Evolutionary conservation across 2,888 invertebrate species (phyloP).

Genomic region (Phengaris alcon): DNA sequence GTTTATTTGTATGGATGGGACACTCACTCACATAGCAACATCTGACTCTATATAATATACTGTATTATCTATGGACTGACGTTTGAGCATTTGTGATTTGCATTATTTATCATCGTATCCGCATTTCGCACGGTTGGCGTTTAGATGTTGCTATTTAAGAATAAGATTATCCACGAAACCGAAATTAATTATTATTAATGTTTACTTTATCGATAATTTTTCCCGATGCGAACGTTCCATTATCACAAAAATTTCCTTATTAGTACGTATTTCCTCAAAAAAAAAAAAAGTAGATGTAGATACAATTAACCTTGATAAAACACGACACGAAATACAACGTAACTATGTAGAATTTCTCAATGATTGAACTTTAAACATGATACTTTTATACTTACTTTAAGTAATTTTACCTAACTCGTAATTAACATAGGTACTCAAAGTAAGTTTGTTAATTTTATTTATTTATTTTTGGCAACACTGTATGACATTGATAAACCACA

Average conservation of each 20-base stretch:
- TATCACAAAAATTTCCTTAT: no score
- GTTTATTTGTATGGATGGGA: not conserved
- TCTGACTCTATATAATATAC: no score
- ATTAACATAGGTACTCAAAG: no score
- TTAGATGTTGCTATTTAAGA: not conserved
- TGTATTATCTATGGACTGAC: not conserved
- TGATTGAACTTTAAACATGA: no score
- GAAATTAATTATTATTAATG: no score
- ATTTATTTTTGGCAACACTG: not conserved
- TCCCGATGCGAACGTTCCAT: no score
- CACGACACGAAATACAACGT: no score
- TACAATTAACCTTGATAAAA: no score
- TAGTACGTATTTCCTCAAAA: no score
- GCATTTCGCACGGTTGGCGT: not conserved
- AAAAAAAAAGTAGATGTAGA: no score
- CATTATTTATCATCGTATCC: not conserved
- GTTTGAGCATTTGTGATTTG: not conserved
- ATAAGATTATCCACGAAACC: not conserved
- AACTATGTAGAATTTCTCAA: no score
- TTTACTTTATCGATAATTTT: no score
- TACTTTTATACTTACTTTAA: not conserved
- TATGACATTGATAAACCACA: not conserved
- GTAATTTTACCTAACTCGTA: not conserved
- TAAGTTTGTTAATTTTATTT: not conserved
- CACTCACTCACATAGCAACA: constrained; percentile 1